Evolutionary conservation across 2,888 invertebrate species (phyloP).

Genomic region (Drosophila rellima): DNA sequence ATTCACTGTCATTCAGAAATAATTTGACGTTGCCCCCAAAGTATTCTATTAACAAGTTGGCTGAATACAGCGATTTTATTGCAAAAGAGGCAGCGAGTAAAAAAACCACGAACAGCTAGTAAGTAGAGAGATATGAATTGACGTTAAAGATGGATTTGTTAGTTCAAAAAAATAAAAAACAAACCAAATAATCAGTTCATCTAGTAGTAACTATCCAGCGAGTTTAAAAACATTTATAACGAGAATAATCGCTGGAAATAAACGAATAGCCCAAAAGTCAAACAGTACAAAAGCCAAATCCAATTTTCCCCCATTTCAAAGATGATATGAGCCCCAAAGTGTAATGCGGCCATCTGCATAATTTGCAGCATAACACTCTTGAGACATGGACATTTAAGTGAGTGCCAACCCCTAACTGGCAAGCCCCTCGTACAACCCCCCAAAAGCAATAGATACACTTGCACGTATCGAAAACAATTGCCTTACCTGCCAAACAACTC

Average conservation of each 20-base stretch:
- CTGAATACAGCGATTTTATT: neutral
- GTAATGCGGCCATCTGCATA: slow-evolving; percentile 56
- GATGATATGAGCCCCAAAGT: slow-evolving; percentile 16
- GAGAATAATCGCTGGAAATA: neutral
- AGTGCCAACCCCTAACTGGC: slow-evolving; percentile 48
- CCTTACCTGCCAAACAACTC: slow-evolving; percentile 76
- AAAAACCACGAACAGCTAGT: neutral
- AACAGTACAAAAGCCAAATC: neutral
- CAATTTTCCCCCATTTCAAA: slow-evolving; percentile 17
- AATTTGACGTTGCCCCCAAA: neutral
- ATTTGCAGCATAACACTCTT: slow-evolving; percentile 59
- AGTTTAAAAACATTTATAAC: neutral
- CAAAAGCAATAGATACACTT: slow-evolving; percentile 36
- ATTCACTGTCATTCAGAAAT: neutral
- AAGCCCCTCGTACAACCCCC: neutral
- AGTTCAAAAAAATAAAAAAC: neutral
- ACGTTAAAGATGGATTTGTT: neutral
- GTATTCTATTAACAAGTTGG: neutral
- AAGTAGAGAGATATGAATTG: neutral
- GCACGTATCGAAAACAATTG: slow-evolving; percentile 68
- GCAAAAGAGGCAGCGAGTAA: neutral
- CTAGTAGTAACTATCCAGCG: neutral
- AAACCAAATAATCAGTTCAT: neutral
- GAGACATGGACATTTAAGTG: slow-evolving; percentile 49
- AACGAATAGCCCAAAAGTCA: neutral